Conservation (phyloP, 2,888 invertebrate species). For the Tricholauxania praeusta region DNA sequence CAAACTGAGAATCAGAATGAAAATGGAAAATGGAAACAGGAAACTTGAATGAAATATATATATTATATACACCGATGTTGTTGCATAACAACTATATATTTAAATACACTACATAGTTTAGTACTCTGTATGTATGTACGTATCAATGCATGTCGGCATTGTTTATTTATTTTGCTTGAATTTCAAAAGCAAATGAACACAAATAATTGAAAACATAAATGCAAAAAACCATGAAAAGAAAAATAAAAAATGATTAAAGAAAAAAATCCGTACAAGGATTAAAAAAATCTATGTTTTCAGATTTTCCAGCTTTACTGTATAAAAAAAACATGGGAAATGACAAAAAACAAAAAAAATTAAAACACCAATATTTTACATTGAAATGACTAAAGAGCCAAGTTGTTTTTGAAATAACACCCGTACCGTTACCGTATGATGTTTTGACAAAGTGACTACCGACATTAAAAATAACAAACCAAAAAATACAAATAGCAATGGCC, state of each 20-base stretch:
- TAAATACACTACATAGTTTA: background rate
- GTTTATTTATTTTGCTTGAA: slow-evolving; percentile 5
- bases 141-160: slow-evolving; percentile 10
- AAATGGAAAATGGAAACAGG: slow-evolving; percentile 31
- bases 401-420: no score
- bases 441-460: no score
- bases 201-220: slow-evolving; percentile 21
- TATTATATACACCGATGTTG: background rate
- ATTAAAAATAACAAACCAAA: no score
- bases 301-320: no score
- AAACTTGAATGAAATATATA: slow-evolving; percentile 22
- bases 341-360: no score
- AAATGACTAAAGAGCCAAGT: no score
- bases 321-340: no score
- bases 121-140: slow-evolving; percentile 5
- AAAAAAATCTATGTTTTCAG: no score
- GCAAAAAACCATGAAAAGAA: background rate
- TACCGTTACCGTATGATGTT: no score
- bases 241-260: background rate
- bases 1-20: background rate
- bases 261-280: background rate
- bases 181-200: slow-evolving; percentile 23
- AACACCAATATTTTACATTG: no score
- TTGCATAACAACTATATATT: slow-evolving; percentile 4
- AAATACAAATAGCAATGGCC: no score